Conservation (phyloP, 2,797 vertebrate species). For the Danio jaintianensis region DNA sequence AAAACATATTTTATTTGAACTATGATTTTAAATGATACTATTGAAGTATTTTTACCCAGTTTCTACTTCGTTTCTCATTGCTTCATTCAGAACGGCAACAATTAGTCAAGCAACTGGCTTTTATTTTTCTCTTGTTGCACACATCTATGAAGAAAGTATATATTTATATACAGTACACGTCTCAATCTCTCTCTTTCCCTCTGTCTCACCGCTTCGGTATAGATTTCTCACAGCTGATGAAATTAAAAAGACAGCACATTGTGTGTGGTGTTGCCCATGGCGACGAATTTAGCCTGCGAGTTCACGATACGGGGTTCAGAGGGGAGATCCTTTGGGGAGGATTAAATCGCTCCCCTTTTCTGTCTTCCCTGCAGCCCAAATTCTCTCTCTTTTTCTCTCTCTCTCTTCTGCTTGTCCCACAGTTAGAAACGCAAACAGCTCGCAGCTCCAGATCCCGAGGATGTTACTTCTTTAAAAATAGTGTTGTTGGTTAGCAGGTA, state of each 20-base stretch:
- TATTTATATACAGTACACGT: too few relatives aligned
- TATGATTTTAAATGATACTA: not conserved
- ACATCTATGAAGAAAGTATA: too few relatives aligned
- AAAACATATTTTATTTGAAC: too few relatives aligned
- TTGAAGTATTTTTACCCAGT: not conserved
- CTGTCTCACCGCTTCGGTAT: conserved; percentile 73
- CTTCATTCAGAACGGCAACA: conserved; percentile 54
- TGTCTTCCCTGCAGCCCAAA: conserved; percentile 22
- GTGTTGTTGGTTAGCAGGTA: conserved; percentile 76
- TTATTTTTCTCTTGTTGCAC: conserved; percentile 72
- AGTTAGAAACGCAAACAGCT: conserved; percentile 77
- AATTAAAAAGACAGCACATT: conserved; percentile 87
- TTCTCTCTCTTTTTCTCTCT: conserved; percentile 75
- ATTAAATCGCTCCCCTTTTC: conserved; percentile 81
- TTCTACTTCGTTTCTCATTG: conserved; percentile 30
- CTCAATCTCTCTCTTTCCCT: not conserved
- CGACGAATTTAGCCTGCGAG: conserved; percentile 84
- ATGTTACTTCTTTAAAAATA: conserved; percentile 62
- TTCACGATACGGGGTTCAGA: conserved; percentile 86
- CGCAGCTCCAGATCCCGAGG: conserved; percentile 75
- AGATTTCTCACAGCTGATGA: conserved; percentile 86
- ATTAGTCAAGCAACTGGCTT: conserved; percentile 77
- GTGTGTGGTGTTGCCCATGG: conserved; percentile 83
- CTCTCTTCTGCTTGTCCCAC: conserved; percentile 71
- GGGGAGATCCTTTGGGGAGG: conserved; percentile 86